Conservation (phyloP, 2,113 vertebrate genomes). For the Bujurquina vittata region DNA sequence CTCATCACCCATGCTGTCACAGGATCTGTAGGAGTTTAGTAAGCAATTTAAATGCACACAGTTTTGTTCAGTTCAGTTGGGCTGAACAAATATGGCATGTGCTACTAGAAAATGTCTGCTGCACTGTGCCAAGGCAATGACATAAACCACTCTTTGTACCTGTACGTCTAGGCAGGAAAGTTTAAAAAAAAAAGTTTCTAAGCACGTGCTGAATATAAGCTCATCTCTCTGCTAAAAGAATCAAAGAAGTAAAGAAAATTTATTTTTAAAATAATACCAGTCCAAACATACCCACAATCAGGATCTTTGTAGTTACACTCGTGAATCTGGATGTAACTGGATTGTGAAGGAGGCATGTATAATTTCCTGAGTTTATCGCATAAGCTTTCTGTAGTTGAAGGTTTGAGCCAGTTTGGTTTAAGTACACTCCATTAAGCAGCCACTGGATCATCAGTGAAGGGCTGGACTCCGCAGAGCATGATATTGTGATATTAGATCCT, state of each 20-base stretch:
- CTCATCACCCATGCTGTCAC: slow-evolving; percentile 48
- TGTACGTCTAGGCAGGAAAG: neutral
- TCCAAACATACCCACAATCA: slow-evolving; percentile 60
- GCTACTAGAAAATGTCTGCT: neutral
- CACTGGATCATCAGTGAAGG: slow-evolving; percentile 67
- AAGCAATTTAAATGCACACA: neutral
- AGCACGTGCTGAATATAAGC: slow-evolving; percentile 12
- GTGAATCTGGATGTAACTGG: slow-evolving; percentile 52
- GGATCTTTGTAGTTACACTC: slow-evolving; percentile 39
- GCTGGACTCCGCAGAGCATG: slow-evolving; percentile 67
- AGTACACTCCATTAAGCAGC: slow-evolving; percentile 42
- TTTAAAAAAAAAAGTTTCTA: slow-evolving; percentile 25
- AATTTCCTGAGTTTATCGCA: slow-evolving; percentile 59
- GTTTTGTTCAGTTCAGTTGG: too few relatives aligned
- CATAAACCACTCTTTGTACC: neutral
- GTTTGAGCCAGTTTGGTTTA: slow-evolving; percentile 10
- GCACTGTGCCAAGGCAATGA: neutral
- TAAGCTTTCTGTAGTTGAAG: slow-evolving; percentile 42
- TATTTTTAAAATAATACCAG: neutral
- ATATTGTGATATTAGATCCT: slow-evolving; percentile 68
- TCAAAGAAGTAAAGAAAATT: neutral
- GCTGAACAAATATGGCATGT: neutral
- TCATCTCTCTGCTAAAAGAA: neutral
- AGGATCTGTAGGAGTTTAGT: slow-evolving; percentile 51
- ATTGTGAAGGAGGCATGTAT: slow-evolving; percentile 74